Evolutionary conservation across 2,113 vertebrate genomes (phyloP), one percentile per base, ranked within the genome.

Genomic region (Scopus umbretta): DNA sequence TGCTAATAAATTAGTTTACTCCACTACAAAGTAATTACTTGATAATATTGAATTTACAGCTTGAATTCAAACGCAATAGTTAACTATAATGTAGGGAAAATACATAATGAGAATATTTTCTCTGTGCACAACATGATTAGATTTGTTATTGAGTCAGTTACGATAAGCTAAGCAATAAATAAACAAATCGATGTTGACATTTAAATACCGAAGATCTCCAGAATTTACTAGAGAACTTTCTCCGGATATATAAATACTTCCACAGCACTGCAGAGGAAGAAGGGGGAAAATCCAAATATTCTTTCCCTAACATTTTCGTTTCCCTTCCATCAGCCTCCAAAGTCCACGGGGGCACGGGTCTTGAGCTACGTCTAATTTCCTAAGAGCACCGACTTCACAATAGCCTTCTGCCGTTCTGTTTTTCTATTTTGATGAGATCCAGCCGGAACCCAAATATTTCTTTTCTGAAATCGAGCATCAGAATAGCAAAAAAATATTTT

Each of bases 1-100:
- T 95, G 97, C 96, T 97, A 98, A 98, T 98, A 98, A 98, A 98
- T 98, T 98, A 98, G 97, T 98, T 98, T 97, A 97, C 97, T 98
- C 97, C 96, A 82, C 95, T 97, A 90, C 97, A 97, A 96, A 98
- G 97, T 98, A 98, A 98, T 98, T 98, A 98, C 96, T 97, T 52
- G 82, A 97, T 98, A 98, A 98, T 98, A 97, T 92, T 98, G 97
- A 98, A 98, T 98, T 98, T 98, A 98, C 97, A 97, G 82, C 85
- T 68, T 92, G 95, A 88, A 97, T 98, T 97, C 97, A 96, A 96
- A 97, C 67, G 82, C 96, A 97, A 96, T 55, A 88, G 97, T 88
- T 96, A 95, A 90, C 95, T 94, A 95, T 97, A 97, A 96, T 96
- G 96, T 97, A 96, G 84, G 84, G 92, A 97, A 98, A 98, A 98